Conservation (phyloP, 1,140 invertebrate species). For the Apis mellifera region Amel_HAv3.1 CM009944.2:5432501-5433000, state of each 20-base stretch:
- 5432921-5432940: background rate
- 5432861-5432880: conserved; percentile 9
- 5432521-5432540: conserved; percentile 19
- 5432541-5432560: conserved; percentile 39
- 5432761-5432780: background rate
- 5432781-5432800: background rate
- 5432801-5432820: conserved; percentile 45
- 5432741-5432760: conserved; percentile 7
- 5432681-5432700: background rate
- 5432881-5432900: background rate
- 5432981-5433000: no score
- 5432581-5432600: background rate
- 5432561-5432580: conserved; percentile 49
- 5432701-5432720: background rate
- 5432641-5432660: background rate
- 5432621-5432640: background rate
- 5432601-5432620: background rate
- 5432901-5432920: background rate
- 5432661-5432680: background rate
- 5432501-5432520: conserved; percentile 31
- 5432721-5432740: conserved; percentile 17
- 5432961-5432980: no score
- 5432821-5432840: conserved; percentile 15
- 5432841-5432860: conserved; percentile 32
- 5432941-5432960: background rate